Evolutionary conservation across 1,140 invertebrate species (phyloP), one percentile per base, ranked within the genome.

Genomic region (Pachypeltis micranthus): DNA sequence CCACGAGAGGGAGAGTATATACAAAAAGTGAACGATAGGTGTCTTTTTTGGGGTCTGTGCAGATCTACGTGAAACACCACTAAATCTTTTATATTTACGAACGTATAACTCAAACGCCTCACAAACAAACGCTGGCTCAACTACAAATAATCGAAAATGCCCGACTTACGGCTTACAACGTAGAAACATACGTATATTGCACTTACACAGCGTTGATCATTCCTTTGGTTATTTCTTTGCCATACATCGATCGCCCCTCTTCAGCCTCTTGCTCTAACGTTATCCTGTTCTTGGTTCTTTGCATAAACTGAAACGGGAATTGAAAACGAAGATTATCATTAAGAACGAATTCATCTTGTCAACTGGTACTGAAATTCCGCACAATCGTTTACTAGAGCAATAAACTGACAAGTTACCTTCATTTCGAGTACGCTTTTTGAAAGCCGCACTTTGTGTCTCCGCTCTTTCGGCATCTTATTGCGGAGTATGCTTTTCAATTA

Each of bases 231-330:
- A 83, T 79, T 70, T 83, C 81, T 71, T 80, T 79, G 39, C 81
- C 80, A 73, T 87, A 84, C 73, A 84, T 75, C 71, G 78, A 73
- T 74, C 77, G 74, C 81, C 80, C 83, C 77, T 84, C 84, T 67
- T 82, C 80, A 72, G 88, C 85, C 74, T 85, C 85, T 47, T 80
- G 70, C 74, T 91, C 84, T 70, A 85, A 83, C 67, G 87, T 83
- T 14, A 88, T 81, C 71, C 87, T 84, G 51, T 90, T 84, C 75
- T 90, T 93, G 31, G 87, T 90, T 70, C 83, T 84, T 74, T 90
- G 88, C 91, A 95, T 95, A 74, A 95, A 95, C 80, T 85, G 61
- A 51, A 51, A 51, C 34, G n/a, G 34, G 7, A n/a, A 39, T n/a
- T 10, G 34, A 12, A 44, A 44, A n/a, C 10, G n/a, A 44, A 12